Conservation (phyloP, 2,113 vertebrate genomes). For the Nipponia nippon region DNA sequence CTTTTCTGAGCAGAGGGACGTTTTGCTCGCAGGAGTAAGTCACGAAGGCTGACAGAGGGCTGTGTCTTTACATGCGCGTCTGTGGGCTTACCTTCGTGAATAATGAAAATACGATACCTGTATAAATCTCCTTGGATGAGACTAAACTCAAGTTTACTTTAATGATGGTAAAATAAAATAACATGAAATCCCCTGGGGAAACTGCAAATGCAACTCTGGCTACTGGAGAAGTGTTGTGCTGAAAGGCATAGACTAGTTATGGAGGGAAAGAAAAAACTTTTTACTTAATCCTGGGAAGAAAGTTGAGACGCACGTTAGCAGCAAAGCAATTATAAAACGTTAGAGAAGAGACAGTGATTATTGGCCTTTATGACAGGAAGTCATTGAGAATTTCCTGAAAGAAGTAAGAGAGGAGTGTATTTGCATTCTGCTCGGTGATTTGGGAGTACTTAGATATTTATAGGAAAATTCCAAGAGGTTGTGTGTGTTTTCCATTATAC, state of each 20-base stretch:
- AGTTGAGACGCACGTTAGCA: background rate
- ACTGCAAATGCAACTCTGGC: background rate
- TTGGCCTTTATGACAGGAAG: constrained; percentile 17
- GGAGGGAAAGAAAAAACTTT: background rate
- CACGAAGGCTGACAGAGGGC: background rate
- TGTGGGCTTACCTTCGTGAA: background rate
- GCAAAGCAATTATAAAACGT: background rate
- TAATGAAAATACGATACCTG: background rate
- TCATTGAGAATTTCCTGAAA: constrained; percentile 38
- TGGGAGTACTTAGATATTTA: constrained; percentile 57
- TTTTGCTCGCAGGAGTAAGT: background rate
- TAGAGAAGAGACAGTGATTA: background rate
- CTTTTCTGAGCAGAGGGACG: background rate
- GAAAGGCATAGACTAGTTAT: background rate
- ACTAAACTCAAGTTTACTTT: background rate
- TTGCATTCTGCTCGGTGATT: background rate
- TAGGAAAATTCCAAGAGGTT: constrained; percentile 10
- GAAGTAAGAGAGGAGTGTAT: background rate
- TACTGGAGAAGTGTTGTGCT: background rate
- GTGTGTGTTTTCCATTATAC: background rate
- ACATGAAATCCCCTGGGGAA: background rate
- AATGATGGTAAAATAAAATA: background rate
- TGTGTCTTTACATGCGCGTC: background rate
- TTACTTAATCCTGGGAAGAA: background rate
- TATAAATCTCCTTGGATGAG: background rate